Base-by-base conservation (phyloP, 2,888 invertebrate genomes). In the Malacosoma neustria region DNA sequence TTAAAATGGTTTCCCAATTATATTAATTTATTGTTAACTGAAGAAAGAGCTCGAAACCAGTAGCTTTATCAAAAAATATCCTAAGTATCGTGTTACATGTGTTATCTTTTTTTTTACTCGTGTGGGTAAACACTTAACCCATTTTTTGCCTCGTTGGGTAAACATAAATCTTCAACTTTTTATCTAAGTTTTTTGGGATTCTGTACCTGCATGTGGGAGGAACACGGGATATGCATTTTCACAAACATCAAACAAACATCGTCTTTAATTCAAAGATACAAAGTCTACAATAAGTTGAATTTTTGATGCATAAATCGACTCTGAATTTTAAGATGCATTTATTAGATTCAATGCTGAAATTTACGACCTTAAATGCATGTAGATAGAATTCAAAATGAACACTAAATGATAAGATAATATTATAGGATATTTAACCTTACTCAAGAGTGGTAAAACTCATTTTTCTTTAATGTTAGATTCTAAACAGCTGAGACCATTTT, bases 121-220 rank as follows among this genome's bases (percentile, higher is more conserved):
- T 22, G 22, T 22, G 54, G 57, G 57, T 67, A 71, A 66, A 75
- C 70, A 72, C 72, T 73, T 71, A 71, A 69, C 71, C 71, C 64
- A 70, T 66, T 73, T 74, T 75, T 74, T 71, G 59, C 54, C 40
- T 46, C 52, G 57, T 59, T 48, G 57, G 46, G 68, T 68, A 62
- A 62, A 63, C 65, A 73, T 73, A 68, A 73, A 77, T 73, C 71
- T 64, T 56, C 40, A 46, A 36, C 39, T 66, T 72, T 57, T 60
- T 52, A 47, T 51, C 43, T 46, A 51, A 50, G 56, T 40, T 49
- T 54, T 47, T 46, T 40, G 41, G 42, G 43, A 49, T 49, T 45
- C 44, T 45, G 47, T 62, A 69, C 72, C 70, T 72, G 67, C 55
- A 45, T 54, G 53, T 51, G 52, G 43, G 38, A 7, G 22, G 22